Conservation (phyloP, 2,888 invertebrate species). For the Volucella inanis region DNA sequence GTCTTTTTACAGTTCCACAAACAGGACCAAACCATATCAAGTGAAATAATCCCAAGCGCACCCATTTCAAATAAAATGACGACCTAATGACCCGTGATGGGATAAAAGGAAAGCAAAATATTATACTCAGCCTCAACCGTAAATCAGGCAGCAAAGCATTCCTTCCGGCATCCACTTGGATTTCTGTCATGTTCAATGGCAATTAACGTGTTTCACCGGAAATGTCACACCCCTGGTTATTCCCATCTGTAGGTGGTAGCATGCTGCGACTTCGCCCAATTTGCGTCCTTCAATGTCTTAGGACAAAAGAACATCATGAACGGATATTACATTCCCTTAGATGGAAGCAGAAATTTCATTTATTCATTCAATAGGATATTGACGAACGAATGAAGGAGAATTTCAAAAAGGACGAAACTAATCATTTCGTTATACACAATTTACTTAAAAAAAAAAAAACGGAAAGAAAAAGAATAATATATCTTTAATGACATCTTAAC, state of each 20-base stretch:
- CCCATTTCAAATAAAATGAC: constrained; percentile 70
- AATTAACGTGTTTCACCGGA: constrained; percentile 71
- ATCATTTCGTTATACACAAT: constrained; percentile 25
- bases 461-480: constrained; percentile 47
- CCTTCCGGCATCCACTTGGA: constrained; percentile 69
- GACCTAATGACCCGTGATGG: constrained; percentile 70
- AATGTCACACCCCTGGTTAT: constrained; percentile 43
- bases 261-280: constrained; percentile 33
- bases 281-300: constrained; percentile 29
- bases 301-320: constrained; percentile 53
- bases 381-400: constrained; percentile 39
- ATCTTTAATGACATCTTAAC: constrained; percentile 66
- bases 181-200: constrained; percentile 70
- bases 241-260: neutral
- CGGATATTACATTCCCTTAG: constrained; percentile 42
- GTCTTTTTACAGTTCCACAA: constrained; percentile 44
- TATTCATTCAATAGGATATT: constrained; percentile 49
- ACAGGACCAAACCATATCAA: constrained; percentile 36
- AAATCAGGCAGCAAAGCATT: constrained; percentile 59
- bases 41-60: constrained; percentile 67
- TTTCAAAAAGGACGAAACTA: constrained; percentile 42
- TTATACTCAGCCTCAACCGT: constrained; percentile 46
- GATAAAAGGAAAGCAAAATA: constrained; percentile 66
- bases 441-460: neutral
- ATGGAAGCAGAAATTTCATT: constrained; percentile 37